Evolutionary conservation across 1,140 invertebrate species (phyloP), one percentile per base, ranked within the genome.

Genomic region (Steinernema khuongi): DNA sequence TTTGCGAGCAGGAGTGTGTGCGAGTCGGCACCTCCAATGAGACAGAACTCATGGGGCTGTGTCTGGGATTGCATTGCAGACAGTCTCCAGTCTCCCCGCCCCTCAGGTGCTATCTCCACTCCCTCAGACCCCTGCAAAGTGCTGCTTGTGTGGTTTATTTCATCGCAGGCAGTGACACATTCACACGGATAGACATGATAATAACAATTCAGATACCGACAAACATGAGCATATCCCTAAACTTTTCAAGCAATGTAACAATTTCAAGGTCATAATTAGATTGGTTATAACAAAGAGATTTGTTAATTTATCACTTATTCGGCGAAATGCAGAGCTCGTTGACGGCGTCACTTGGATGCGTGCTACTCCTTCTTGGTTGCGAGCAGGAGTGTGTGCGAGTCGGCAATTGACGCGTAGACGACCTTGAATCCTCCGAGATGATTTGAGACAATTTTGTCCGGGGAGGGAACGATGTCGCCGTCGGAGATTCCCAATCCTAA

Each of bases 401-500:
- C 82, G 28, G 82, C 78, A n/a, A 84, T 60, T 0, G 79, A 78
- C 26, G 78, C 82, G 1, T 43, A 68, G 19, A 83, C 28, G 29
- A 84, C 81, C 7, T 75, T 70, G 73, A 74, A 80, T 11, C 74
- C 80, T 18, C 83, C 77, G n/a, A 84, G 71, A 74, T 84, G 82
- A 1, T 78, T 78, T 4, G 82, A 84, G 18, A 28, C 67, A 66
- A 84, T 80, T 68, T 77, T 60, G 31, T 70, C 67, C 11, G 82
- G 83, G 22, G 67, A 73, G 0, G 74, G n/a, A 17, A 85, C 83
- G 7, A 83, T 72, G 28, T 83, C 81, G 18, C 83, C 83, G 31
- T 84, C 82, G 31, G 74, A 79, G 41, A 83, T 72, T 18, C 83
- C 83, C 1, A 84, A 72, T 41, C 83, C 83, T 11, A 83, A 73